These are phyloP conservation scores for Crepidodera aurea DNA, from an alignment of 2,888 invertebrate species.

Conservation along the genomic window DNA sequence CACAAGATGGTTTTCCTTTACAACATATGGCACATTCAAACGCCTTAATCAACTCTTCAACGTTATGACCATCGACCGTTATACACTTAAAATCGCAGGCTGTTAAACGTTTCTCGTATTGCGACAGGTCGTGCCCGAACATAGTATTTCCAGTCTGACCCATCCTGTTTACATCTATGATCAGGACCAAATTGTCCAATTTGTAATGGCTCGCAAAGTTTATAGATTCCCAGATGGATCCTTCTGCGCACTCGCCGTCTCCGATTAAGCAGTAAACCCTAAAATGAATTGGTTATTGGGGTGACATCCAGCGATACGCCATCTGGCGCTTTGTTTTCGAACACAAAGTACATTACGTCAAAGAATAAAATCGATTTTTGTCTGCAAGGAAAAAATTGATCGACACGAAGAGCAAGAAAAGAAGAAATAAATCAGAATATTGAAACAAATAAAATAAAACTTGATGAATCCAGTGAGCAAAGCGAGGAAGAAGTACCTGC, in stretches of 20 bases:
- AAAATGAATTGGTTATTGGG: too few relatives aligned
- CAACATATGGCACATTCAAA: slow-evolving; percentile 79
- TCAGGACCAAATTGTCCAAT: slow-evolving; percentile 94
- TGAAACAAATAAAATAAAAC: too few relatives aligned
- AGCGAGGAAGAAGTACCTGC: too few relatives aligned
- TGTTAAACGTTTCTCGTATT: slow-evolving; percentile 82
- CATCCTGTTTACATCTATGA: slow-evolving; percentile 95
- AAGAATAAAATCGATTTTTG: too few relatives aligned
- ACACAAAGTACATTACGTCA: too few relatives aligned
- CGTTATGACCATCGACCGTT: slow-evolving; percentile 95
- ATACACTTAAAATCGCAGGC: slow-evolving; percentile 90
- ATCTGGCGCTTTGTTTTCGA: background rate
- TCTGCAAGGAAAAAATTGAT: too few relatives aligned
- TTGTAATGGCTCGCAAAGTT: slow-evolving; percentile 94
- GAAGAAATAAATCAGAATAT: too few relatives aligned
- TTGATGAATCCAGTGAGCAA: too few relatives aligned
- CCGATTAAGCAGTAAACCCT: slow-evolving; percentile 95
- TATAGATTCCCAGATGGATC: slow-evolving; percentile 96
- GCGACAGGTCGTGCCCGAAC: slow-evolving; percentile 87
- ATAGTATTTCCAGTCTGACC: slow-evolving; percentile 97
- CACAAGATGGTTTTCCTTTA: slow-evolving; percentile 85
- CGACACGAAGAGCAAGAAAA: too few relatives aligned
- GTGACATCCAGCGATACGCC: too few relatives aligned
- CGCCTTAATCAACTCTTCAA: slow-evolving; percentile 87
- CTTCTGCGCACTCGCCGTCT: slow-evolving; percentile 98